Conservation (phyloP, 1,140 invertebrate species). For the Thalassaphorura encarpata region DNA sequence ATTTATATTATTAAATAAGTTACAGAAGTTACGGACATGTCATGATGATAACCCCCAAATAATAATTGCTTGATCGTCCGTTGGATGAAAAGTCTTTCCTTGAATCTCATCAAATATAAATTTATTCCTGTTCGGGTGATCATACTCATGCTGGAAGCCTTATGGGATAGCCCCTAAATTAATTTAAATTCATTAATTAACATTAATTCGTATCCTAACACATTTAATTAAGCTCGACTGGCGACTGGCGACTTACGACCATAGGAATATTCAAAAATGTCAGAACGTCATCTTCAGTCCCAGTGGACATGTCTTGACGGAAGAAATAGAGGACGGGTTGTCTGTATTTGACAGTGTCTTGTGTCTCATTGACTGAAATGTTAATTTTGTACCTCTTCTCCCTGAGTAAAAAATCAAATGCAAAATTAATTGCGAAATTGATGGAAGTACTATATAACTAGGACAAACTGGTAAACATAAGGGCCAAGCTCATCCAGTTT, state of each 20-base stretch:
- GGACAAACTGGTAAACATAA: constrained; percentile 26
- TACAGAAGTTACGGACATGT: no score
- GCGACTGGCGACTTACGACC: constrained; percentile 6
- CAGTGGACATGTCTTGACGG: constrained; percentile 15
- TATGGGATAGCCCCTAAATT: no score
- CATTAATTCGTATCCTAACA: no score
- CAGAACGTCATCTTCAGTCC: constrained; percentile 14
- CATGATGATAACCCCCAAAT: constrained; percentile 15
- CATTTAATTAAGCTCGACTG: not conserved
- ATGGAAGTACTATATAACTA: not conserved
- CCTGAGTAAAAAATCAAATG: constrained; percentile 9
- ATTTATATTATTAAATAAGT: no score
- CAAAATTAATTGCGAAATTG: not conserved
- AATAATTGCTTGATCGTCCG: constrained; percentile 10
- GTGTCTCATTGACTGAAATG: constrained; percentile 10
- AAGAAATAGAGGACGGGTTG: constrained; percentile 21
- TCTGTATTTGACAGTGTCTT: constrained; percentile 23
- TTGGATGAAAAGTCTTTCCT: constrained; percentile 16
- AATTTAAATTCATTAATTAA: no score
- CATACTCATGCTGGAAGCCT: no score
- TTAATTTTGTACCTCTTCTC: constrained; percentile 17
- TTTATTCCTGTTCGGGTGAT: no score
- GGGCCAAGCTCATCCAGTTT: constrained; percentile 24
- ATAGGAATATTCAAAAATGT: constrained; percentile 18
- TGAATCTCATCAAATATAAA: constrained; percentile 15